Percentiles rank a stretch among this genome's conserved stretches.
Evolutionary conservation across 2,797 vertebrate genomes (phyloP).

Genomic region (Ispidina picta): DNA sequence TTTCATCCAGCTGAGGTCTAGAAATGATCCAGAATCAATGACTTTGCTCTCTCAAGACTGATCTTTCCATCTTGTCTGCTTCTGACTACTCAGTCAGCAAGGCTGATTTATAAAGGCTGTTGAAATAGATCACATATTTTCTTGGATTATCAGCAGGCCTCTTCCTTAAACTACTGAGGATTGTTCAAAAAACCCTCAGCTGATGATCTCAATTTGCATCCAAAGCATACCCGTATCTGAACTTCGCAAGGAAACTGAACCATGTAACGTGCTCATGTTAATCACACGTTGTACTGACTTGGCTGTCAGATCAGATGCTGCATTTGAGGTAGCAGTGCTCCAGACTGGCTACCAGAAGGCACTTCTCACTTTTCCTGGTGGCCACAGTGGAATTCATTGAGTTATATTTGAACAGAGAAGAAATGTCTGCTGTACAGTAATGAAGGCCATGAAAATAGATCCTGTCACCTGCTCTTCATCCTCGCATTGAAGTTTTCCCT

Average conservation of each 20-base stretch:
- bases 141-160: slow-evolving; percentile 47
- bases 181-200: slow-evolving; percentile 40
- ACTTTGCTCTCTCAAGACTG: background rate
- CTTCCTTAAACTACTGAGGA: slow-evolving; percentile 26
- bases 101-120: slow-evolving; percentile 31
- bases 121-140: slow-evolving; percentile 39
- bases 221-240: slow-evolving; percentile 25
- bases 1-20: slow-evolving; percentile 2
- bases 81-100: slow-evolving; percentile 1
- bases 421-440: background rate
- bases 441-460: background rate
- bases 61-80: slow-evolving; percentile 5
- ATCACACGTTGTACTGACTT: background rate
- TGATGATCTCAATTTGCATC: slow-evolving; percentile 50
- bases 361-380: background rate
- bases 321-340: slow-evolving; percentile 8
- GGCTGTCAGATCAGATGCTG: slow-evolving; percentile 8
- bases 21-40: background rate
- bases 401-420: slow-evolving; percentile 37
- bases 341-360: background rate
- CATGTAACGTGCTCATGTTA: background rate
- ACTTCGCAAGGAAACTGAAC: slow-evolving; percentile 9
- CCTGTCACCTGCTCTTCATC: slow-evolving; percentile 2
- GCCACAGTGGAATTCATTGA: background rate
- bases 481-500: background rate